Base-by-base conservation (phyloP, 2,888 invertebrate genomes). In the Hesperia comma region DNA sequence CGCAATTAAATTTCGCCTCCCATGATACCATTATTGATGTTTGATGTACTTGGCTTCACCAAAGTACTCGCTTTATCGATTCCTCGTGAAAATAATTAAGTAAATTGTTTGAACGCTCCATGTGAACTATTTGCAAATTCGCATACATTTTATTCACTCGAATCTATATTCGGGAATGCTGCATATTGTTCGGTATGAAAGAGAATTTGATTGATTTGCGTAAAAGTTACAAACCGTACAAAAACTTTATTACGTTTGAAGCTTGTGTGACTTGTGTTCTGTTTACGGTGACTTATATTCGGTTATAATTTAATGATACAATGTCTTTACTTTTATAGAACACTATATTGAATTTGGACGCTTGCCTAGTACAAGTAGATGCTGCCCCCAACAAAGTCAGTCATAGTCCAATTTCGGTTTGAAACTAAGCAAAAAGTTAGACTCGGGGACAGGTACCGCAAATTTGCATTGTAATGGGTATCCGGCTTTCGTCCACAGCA, bases 391-490 rank as follows among this genome's bases (percentile, higher is more conserved):
- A 73, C 76, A 78, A 86, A 87, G 79, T 81, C 82, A 81, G 85
- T 79, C 85, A 78, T 80, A 82, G 86, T 81, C 84, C 86, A 88
- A 87, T 88, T 84, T 76, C 78, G 80, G 78, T 76, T 77, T 74
- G 76, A 69, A 79, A 82, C 83, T 82, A 77, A 76, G 77, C 83
- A 88, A 91, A 91, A 90, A 87, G 85, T 87, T 85, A 75, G 80
- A 69, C 74, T 32, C 15, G 77, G 73, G 79, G 80, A 78, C 82
- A 87, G 86, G 86, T 87, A 85, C 81, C 84, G 74, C 75, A 77
- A 81, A 92, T 92, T 90, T 92, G 89, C 91, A 91, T 90, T 83
- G 88, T 89, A 89, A 90, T 91, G 84, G 89, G 82, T 83, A 86
- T 83, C 78, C 80, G 75, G 76, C 75, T 74, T 72, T 71, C 72